A percentile compares a stretch with the other conserved stretches of the same genome.
Conservation (phyloP, 2,113 vertebrate species). For the Prunella fulvescens region DNA sequence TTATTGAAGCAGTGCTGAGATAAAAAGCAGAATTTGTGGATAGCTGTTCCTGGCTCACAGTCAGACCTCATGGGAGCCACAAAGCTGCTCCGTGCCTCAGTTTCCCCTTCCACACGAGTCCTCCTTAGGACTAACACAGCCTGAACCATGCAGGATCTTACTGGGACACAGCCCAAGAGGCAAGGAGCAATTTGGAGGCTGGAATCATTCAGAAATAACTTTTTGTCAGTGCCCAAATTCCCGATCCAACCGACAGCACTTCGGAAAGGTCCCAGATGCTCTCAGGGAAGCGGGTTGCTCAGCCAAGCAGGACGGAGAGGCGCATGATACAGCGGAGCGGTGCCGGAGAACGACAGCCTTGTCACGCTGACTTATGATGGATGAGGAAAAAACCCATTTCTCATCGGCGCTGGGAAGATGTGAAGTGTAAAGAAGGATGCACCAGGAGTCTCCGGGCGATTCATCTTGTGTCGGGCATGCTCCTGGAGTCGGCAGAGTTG, state of each 20-base stretch:
- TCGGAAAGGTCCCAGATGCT: conserved; percentile 31
- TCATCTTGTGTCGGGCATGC: conserved; percentile 55
- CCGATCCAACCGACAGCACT: not conserved
- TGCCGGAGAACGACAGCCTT: conserved; percentile 51
- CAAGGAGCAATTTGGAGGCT: not conserved
- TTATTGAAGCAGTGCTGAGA: not conserved
- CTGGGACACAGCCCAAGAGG: not conserved
- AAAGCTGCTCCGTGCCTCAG: not conserved
- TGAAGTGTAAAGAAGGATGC: conserved; percentile 73
- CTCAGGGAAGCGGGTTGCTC: not conserved
- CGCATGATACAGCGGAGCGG: not conserved
- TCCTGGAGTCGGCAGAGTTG: not conserved
- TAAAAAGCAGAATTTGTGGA: not conserved
- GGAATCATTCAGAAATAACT: not conserved
- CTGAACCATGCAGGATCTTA: not conserved
- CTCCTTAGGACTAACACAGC: rapidly evolving
- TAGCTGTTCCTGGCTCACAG: not conserved
- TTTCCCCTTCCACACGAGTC: not conserved
- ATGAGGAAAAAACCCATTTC: conserved; percentile 74
- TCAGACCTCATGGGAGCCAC: not conserved
- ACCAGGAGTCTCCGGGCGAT: conserved; percentile 56
- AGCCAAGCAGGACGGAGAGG: conserved; percentile 6
- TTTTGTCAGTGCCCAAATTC: not conserved
- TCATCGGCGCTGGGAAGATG: conserved; percentile 58
- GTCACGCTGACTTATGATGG: conserved; percentile 74